A percentile compares a stretch with the other conserved stretches of the same genome.
Conservation (phyloP, 1,140 invertebrate species). For the Holotrichia oblita region DNA sequence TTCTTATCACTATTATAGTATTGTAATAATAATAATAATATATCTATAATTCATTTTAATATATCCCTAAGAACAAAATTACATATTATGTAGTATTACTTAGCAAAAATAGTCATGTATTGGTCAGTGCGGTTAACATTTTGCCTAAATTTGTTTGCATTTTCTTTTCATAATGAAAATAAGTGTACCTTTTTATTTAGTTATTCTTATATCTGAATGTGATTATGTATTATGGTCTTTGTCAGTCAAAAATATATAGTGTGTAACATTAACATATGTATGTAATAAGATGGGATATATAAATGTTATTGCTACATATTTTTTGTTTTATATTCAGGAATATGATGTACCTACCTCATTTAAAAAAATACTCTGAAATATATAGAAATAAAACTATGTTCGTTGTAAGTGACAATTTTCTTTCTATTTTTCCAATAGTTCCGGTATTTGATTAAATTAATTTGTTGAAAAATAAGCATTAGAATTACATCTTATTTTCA, state of each 20-base stretch:
- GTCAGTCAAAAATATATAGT: slow-evolving; percentile 30
- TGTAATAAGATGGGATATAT: neutral
- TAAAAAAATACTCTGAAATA: too few species aligned
- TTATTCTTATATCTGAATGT: neutral
- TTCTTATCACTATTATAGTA: neutral
- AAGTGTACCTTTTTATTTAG: neutral
- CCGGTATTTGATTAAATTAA: too few species aligned
- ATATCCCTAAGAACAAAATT: neutral
- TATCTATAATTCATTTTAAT: slow-evolving; percentile 1
- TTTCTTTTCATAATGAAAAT: slow-evolving; percentile 13
- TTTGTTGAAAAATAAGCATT: too few species aligned
- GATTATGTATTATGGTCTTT: slow-evolving; percentile 13
- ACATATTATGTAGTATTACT: neutral
- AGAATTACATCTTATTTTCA: too few species aligned
- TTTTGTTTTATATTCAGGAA: neutral
- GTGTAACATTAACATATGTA: neutral
- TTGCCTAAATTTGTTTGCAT: neutral
- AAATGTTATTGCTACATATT: slow-evolving; percentile 21
- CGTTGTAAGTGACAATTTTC: neutral
- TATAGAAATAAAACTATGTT: neutral
- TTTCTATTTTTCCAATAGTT: neutral
- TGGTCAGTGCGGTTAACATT: slow-evolving; percentile 10
- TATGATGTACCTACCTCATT: too few species aligned
- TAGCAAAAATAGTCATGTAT: slow-evolving; percentile 15
- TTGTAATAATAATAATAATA: slow-evolving; percentile 19